These are phyloP conservation scores for Pempheris klunzingeri DNA, from an alignment of 2,797 vertebrate species.

Conservation along the genomic window DNA sequence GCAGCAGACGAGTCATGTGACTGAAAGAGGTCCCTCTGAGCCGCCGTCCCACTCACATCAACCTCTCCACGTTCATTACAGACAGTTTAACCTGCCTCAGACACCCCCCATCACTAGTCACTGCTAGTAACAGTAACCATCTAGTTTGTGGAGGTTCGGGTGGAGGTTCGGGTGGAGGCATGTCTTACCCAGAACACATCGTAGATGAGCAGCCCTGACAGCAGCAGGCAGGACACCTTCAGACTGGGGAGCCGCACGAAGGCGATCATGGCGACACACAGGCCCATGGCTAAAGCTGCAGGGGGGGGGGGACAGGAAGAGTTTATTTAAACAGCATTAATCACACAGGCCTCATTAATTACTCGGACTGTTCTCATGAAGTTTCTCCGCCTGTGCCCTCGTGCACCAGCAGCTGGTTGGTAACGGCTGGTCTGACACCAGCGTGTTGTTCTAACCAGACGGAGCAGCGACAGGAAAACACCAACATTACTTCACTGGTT, in stretches of 20 bases:
- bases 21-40: no score
- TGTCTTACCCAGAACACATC: slow-evolving; percentile 99
- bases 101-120: no score
- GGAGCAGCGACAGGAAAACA: neutral
- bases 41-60: no score
- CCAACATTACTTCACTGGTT: neutral
- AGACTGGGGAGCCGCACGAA: slow-evolving; percentile 99
- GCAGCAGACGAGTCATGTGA: no score
- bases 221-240: slow-evolving; percentile 98
- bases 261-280: slow-evolving; percentile 99
- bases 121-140: no score
- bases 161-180: neutral
- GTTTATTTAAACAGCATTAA: slow-evolving; percentile 33
- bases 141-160: neutral
- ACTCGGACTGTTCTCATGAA: slow-evolving; percentile 12
- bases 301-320: slow-evolving; percentile 41
- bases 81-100: no score
- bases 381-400: neutral
- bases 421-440: no score
- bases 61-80: no score
- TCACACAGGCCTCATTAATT: slow-evolving; percentile 35
- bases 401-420: no score
- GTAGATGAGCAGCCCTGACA: slow-evolving; percentile 98
- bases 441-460: neutral
- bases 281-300: slow-evolving; percentile 97